Base-by-base conservation (phyloP, 2,797 vertebrate genomes). In the Australoheros facetus region DNA sequence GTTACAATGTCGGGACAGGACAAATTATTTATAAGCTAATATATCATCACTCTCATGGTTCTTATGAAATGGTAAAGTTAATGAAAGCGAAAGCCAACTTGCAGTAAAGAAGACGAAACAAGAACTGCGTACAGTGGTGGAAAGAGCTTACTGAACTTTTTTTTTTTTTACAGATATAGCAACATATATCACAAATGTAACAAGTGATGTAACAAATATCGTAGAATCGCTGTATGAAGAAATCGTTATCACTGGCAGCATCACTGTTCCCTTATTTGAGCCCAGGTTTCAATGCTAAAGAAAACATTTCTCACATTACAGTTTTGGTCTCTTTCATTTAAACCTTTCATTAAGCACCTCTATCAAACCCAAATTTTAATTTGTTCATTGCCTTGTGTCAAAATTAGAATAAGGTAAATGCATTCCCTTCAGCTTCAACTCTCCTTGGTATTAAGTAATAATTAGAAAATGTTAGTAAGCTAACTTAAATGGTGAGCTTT, bases 71-170 rank as follows among this genome's bases (percentile, higher is more conserved):
- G 32, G 32, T 34, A 8, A 34, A 34, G 32, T 34, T 34, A 34
- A 34, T 34, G 32, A 34, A 60, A 60, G 21, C 0, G 0, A 16
- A 62, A 42, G 21, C 16, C n/a, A 39, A 42, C 59, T 2, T 16
- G n/a, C n/a, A 39, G 59, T 62, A 42, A 62, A 62, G 4, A 62
- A 39, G 13, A 62, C 23, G 13, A 9, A 42, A 16, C 4, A 2
- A 62, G 34, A 62, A 23, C 7, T 62, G n/a, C 21, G 21, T 3
- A 62, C 34, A 39, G 7, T 23, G n/a, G 12, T 62, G n/a, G 59
- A 23, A 39, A 23, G 1, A 1, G 21, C 14, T 23, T 39, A 39
- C n/a, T 62, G 7, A 60, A 60, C 0, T 0, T 37, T 11, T 37
- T 37, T 32, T 16, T 0, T 59, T 37, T 0, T 30, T 30, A 11